A percentile compares a stretch with the other conserved stretches of the same genome.
Conservation (phyloP, 2,797 vertebrate genomes). For the Parotocinclus haroldoi region DNA sequence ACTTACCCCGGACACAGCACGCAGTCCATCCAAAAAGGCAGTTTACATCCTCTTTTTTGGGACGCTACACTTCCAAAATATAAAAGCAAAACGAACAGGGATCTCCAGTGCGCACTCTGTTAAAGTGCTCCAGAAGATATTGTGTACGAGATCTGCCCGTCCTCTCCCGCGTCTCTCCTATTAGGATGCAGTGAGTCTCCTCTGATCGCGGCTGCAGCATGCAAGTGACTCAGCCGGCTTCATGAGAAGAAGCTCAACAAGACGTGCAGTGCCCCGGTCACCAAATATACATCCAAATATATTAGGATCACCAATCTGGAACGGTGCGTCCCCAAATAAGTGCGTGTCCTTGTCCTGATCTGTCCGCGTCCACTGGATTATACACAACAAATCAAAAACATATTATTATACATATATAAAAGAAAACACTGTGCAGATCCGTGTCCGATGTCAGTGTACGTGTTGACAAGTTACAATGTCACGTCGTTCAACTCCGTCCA, state of each 20-base stretch:
- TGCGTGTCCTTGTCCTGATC: conserved; percentile 65
- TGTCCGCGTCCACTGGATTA: background rate
- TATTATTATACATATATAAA: conserved; percentile 23
- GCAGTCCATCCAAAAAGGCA: conserved; percentile 13
- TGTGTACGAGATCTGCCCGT: conserved; percentile 50
- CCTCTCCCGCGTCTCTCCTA: conserved; percentile 58
- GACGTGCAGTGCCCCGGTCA: conserved; percentile 52
- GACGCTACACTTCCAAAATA: conserved; percentile 40
- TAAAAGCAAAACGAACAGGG: conserved; percentile 45
- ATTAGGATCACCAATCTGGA: conserved; percentile 55
- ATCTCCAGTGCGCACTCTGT: conserved; percentile 62
- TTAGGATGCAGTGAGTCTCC: conserved; percentile 72
- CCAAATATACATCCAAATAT: conserved; percentile 62
- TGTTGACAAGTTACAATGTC: conserved; percentile 51
- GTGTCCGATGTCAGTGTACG: conserved; percentile 24
- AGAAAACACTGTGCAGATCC: conserved; percentile 8
- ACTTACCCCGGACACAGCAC: conserved; percentile 59
- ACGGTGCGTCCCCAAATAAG: conserved; percentile 56
- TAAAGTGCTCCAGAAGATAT: conserved; percentile 74
- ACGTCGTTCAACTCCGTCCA: conserved; percentile 47
- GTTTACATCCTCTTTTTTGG: conserved; percentile 45
- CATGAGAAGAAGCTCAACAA: conserved; percentile 51
- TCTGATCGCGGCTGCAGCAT: conserved; percentile 51
- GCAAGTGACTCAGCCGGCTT: conserved; percentile 69
- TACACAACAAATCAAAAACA: background rate